Evolutionary conservation across 2,113 vertebrate genomes (phyloP).

Genomic region (Colistium nudipinnis): DNA sequence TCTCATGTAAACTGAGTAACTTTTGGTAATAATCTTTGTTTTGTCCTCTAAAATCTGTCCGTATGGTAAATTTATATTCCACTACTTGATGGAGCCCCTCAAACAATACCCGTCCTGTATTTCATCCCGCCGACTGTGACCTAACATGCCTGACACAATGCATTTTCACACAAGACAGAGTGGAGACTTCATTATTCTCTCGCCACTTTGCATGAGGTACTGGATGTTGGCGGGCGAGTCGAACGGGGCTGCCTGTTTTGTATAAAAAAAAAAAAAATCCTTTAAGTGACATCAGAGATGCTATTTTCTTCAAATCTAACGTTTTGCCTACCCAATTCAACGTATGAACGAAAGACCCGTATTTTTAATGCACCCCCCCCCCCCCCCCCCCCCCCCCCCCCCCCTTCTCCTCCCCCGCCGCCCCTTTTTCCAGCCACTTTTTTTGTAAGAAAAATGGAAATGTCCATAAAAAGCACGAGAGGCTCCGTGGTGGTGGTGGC

Average conservation of each 20-base stretch:
- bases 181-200: constrained; percentile 16
- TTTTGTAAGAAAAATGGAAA: constrained; percentile 74
- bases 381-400: too few relatives aligned
- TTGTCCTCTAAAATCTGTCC: not conserved
- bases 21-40: not conserved
- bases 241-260: constrained; percentile 77
- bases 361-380: constrained; percentile 85
- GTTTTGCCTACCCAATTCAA: constrained; percentile 78
- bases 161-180: constrained; percentile 13
- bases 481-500: constrained; percentile 60
- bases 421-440: constrained; percentile 81
- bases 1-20: not conserved
- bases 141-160: constrained; percentile 26
- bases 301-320: constrained; percentile 82
- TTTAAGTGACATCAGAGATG: constrained; percentile 81
- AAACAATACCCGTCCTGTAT: not conserved
- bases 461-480: constrained; percentile 35
- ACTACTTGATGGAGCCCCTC: not conserved
- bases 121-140: constrained; percentile 30
- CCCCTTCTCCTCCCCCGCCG: too few relatives aligned
- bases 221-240: constrained; percentile 16
- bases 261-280: constrained; percentile 58
- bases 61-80: constrained; percentile 2
- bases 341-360: constrained; percentile 73
- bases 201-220: constrained; percentile 35